Evolutionary conservation across 2,797 vertebrate genomes (phyloP).

Genomic region (Numenius phaeopus): DNA sequence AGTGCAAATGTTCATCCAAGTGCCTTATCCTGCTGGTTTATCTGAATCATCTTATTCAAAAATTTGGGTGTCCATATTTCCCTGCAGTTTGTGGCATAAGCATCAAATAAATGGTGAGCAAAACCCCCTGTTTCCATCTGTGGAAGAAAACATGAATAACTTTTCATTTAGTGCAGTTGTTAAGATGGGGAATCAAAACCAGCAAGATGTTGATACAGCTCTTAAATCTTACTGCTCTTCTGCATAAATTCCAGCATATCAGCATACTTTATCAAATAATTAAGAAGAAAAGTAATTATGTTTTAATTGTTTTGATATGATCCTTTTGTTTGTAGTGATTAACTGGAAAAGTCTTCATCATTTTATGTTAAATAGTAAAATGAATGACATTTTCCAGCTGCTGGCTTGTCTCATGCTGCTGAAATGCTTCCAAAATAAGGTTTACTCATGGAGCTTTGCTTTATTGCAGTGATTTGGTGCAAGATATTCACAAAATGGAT

Average conservation of each 20-base stretch:
- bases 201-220: not conserved
- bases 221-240: not conserved
- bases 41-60: not conserved
- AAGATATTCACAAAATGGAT: not conserved
- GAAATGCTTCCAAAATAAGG: not conserved
- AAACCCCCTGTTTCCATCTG: not conserved
- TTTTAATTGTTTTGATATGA: not conserved
- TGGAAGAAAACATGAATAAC: not conserved
- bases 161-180: not conserved
- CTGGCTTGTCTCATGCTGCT: not conserved
- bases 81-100: not conserved
- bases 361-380: not conserved
- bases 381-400: not conserved
- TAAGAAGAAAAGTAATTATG: not conserved
- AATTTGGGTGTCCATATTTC: not conserved
- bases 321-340: not conserved
- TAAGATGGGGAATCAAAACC: not conserved
- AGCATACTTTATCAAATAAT: not conserved
- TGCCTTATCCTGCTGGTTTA: too few relatives aligned
- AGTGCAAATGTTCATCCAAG: not conserved
- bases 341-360: not conserved
- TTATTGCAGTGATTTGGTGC: not conserved
- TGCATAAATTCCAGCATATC: not conserved
- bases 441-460: not conserved
- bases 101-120: not conserved